These are phyloP conservation scores for Eupristina koningsbergeri DNA, from an alignment of 1,140 invertebrate genomes.

Conservation along the genomic window DNA sequence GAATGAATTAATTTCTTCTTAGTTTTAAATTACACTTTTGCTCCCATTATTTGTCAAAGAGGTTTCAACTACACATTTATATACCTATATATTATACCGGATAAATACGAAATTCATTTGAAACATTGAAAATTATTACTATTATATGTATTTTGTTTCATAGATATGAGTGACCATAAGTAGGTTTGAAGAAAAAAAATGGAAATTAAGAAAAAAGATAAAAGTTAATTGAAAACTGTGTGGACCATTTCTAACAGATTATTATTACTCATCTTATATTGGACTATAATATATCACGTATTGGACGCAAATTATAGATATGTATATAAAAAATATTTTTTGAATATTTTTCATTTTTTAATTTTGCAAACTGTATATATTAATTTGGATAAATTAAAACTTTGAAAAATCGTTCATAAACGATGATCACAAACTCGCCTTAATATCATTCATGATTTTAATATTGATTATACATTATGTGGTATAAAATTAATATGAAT, in stretches of 20 bases:
- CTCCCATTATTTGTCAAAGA: conserved; percentile 11
- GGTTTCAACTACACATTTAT: conserved; percentile 28
- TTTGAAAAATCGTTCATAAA: conserved; percentile 44
- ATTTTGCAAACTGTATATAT: not conserved
- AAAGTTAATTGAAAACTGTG: conserved; percentile 66
- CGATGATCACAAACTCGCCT: not conserved
- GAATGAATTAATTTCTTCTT: conserved; percentile 44
- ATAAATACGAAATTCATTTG: conserved; percentile 10
- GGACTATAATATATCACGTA: not conserved
- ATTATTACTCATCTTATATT: conserved; percentile 52
- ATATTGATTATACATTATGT: not conserved
- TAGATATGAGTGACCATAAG: conserved; percentile 6
- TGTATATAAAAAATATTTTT: not conserved
- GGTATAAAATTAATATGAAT: not conserved
- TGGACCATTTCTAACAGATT: conserved; percentile 69
- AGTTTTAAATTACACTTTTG: conserved; percentile 48
- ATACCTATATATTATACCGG: conserved; percentile 26
- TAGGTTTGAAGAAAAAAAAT: conserved; percentile 47
- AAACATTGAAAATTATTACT: not conserved
- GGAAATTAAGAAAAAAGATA: conserved; percentile 51
- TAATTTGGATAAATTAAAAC: conserved; percentile 33
- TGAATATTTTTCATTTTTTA: no score
- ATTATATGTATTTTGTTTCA: not conserved
- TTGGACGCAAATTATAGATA: not conserved
- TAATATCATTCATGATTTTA: not conserved